Percentiles rank a stretch among this genome's conserved stretches.
These are phyloP conservation scores for Lindbergichthys nudifrons DNA, from an alignment of 2,797 vertebrate species.

Conservation along the genomic window DNA sequence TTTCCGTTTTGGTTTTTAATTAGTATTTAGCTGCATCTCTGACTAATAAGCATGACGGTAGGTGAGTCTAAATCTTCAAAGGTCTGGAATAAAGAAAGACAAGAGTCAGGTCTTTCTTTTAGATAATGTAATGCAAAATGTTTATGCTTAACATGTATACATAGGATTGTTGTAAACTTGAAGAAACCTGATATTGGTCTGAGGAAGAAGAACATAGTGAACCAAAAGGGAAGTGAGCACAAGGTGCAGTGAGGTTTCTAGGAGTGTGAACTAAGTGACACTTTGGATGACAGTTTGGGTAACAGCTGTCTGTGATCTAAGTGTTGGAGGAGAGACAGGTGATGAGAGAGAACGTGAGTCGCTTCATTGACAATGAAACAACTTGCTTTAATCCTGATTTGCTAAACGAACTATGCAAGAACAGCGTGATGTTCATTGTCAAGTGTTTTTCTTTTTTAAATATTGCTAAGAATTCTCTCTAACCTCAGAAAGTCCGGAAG, in stretches of 20 bases:
- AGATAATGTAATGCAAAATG: no score
- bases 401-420: conserved; percentile 16
- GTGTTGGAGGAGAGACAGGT: conserved; percentile 1
- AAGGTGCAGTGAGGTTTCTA: neutral
- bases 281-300: neutral
- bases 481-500: conserved; percentile 46
- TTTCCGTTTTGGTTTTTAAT: neutral
- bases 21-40: no score
- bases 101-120: no score
- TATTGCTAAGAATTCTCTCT: conserved; percentile 41
- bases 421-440: neutral
- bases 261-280: neutral
- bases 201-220: neutral
- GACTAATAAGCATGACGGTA: no score
- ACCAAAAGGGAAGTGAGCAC: neutral
- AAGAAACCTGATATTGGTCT: neutral
- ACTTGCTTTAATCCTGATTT: conserved; percentile 2
- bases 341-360: conserved; percentile 1
- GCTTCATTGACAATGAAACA: conserved; percentile 20
- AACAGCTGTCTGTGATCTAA: neutral
- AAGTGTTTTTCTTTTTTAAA: conserved; percentile 14
- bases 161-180: neutral
- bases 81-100: no score
- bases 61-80: no score
- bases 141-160: neutral